phyloP scores from a whole-genome alignment of 2,113 vertebrate genomes.

The Cinclus mexicanus region DNA sequence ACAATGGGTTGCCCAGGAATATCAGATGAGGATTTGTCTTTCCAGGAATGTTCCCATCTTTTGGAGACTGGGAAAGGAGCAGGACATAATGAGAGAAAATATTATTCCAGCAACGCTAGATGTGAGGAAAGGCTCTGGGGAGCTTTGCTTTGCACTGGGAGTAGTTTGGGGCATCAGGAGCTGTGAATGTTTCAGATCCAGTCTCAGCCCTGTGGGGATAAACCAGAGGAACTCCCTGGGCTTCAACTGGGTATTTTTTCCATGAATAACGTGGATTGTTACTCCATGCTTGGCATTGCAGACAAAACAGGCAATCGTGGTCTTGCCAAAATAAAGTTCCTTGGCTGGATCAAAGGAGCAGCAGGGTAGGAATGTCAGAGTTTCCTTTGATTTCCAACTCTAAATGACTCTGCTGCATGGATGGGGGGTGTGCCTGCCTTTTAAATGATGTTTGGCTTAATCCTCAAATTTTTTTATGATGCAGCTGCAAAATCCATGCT shows the following conservation, averaged over 20 bases:
- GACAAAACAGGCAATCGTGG: background rate
- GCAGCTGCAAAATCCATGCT: conserved; percentile 7
- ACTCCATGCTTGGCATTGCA: background rate
- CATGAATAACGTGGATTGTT: background rate
- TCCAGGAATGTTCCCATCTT: accelerated
- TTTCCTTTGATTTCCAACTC: background rate
- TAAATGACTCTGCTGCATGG: background rate
- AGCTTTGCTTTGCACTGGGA: background rate
- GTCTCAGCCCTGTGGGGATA: background rate
- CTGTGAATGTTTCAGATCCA: background rate
- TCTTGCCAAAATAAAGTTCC: background rate
- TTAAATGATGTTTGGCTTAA: background rate
- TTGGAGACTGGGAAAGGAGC: background rate
- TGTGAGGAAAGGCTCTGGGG: background rate
- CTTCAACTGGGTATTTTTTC: background rate
- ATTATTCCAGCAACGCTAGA: background rate
- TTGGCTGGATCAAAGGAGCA: background rate
- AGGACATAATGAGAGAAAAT: background rate
- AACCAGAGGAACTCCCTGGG: background rate
- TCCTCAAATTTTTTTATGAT: background rate
- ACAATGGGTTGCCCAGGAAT: accelerated
- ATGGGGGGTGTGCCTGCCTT: background rate
- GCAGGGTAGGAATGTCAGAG: background rate
- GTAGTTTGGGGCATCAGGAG: background rate
- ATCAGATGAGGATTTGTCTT: background rate